phyloP scores from a whole-genome alignment of 2,797 vertebrate genomes.

The Sebastes ruberrimus region DNA sequence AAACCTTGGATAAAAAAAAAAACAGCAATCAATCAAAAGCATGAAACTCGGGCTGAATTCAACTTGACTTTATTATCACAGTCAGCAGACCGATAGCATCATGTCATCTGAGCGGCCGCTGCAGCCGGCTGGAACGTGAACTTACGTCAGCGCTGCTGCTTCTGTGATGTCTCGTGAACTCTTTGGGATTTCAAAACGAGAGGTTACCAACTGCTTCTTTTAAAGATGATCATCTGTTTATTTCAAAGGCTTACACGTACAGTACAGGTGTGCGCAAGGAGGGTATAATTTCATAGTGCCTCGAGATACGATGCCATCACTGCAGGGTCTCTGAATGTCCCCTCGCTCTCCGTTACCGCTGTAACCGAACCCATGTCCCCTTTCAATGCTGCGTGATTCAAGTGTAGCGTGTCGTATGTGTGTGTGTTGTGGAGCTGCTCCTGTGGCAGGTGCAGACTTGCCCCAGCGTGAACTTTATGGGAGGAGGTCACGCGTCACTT shows the following conservation, averaged over 20 bases:
- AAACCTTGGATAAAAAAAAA: neutral
- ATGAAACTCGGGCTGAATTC: neutral
- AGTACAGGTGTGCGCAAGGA: slow-evolving; percentile 38
- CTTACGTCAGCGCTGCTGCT: slow-evolving; percentile 13
- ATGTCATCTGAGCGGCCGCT: slow-evolving; percentile 9
- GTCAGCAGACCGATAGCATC: neutral
- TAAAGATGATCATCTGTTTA: slow-evolving; percentile 60
- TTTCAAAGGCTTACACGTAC: slow-evolving; percentile 42
- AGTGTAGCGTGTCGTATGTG: slow-evolving; percentile 10
- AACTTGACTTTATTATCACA: neutral
- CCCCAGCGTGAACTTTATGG: slow-evolving; percentile 72
- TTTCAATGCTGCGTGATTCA: slow-evolving; percentile 10
- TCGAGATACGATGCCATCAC: slow-evolving; percentile 10
- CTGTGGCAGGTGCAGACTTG: slow-evolving; percentile 73
- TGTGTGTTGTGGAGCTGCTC: slow-evolving; percentile 36
- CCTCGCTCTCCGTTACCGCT: slow-evolving; percentile 16
- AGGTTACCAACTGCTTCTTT: slow-evolving; percentile 17
- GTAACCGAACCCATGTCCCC: slow-evolving; percentile 41
- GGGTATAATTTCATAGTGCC: slow-evolving; percentile 27
- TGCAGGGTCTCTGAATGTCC: slow-evolving; percentile 5
- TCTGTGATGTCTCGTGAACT: slow-evolving; percentile 19
- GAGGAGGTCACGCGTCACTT: slow-evolving; percentile 59
- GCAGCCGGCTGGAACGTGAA: slow-evolving; percentile 6
- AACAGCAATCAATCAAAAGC: neutral
- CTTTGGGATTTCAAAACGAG: slow-evolving; percentile 16